Percentiles rank a stretch among this genome's conserved stretches.
Conservation (phyloP, 2,888 invertebrate genomes). For the Acleris emargana region DNA sequence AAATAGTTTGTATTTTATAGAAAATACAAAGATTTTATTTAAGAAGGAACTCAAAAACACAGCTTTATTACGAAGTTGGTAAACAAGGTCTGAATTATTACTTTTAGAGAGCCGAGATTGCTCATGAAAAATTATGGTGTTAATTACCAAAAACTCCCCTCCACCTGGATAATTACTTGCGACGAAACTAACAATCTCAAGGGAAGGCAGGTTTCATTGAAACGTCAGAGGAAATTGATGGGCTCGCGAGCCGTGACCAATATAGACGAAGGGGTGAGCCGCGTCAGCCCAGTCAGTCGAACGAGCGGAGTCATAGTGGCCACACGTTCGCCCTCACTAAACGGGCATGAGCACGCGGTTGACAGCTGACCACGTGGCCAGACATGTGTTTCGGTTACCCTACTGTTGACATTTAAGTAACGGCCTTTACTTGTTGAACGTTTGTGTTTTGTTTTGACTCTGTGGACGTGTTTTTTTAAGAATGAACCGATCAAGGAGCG, state of each 20-base stretch:
- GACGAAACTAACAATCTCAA: conserved; percentile 59
- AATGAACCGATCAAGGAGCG: conserved; percentile 20
- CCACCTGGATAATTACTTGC: conserved; percentile 59
- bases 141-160: conserved; percentile 23
- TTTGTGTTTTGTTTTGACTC: conserved; percentile 19
- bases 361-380: conserved; percentile 56
- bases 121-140: conserved; percentile 4
- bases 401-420: conserved; percentile 23
- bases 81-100: background rate
- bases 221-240: conserved; percentile 81
- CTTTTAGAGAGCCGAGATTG: conserved; percentile 4
- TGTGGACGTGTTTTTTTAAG: conserved; percentile 18
- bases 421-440: conserved; percentile 9
- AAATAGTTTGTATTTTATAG: too few species aligned
- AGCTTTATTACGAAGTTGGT: too few species aligned
- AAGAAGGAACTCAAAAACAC: too few species aligned
- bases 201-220: conserved; percentile 78
- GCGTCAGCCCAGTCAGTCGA: conserved; percentile 72
- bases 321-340: conserved; percentile 72
- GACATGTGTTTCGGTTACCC: conserved; percentile 48
- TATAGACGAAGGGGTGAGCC: conserved; percentile 71
- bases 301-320: conserved; percentile 75
- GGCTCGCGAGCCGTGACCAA: conserved; percentile 76
- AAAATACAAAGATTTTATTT: too few species aligned
- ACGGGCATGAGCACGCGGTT: conserved; percentile 64